These are phyloP conservation scores for Meriones unguiculatus DNA, from an alignment of 2,113 vertebrate species.

Conservation along the genomic window DNA sequence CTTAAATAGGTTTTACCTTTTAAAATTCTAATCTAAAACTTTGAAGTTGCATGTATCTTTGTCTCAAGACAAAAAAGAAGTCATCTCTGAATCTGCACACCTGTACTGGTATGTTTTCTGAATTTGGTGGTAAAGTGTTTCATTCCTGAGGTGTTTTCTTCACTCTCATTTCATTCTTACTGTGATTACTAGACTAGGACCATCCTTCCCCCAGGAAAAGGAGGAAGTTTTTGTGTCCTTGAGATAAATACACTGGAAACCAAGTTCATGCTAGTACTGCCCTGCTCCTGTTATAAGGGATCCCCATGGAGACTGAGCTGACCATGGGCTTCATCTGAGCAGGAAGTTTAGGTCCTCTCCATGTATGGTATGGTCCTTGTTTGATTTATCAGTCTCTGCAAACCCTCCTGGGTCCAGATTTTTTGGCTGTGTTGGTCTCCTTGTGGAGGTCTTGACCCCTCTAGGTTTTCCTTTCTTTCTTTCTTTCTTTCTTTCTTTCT, in stretches of 20 bases:
- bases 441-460: too few species aligned
- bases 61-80: not conserved
- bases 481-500: too few species aligned
- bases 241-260: not conserved
- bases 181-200: not conserved
- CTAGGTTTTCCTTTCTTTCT: too few species aligned
- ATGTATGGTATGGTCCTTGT: too few species aligned
- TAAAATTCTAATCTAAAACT: not conserved
- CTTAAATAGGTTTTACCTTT: conserved; percentile 21
- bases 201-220: not conserved
- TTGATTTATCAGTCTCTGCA: too few species aligned
- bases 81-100: not conserved
- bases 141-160: not conserved
- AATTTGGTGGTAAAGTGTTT: not conserved
- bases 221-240: not conserved
- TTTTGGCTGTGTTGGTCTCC: too few species aligned
- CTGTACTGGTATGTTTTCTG: not conserved
- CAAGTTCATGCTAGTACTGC: too few species aligned
- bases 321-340: too few species aligned
- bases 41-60: not conserved
- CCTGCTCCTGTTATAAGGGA: too few species aligned
- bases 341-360: too few species aligned
- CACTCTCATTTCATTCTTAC: not conserved
- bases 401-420: too few species aligned
- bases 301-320: too few species aligned